Conservation (phyloP, 1,140 invertebrate genomes). For the Eumaeus atala region DNA sequence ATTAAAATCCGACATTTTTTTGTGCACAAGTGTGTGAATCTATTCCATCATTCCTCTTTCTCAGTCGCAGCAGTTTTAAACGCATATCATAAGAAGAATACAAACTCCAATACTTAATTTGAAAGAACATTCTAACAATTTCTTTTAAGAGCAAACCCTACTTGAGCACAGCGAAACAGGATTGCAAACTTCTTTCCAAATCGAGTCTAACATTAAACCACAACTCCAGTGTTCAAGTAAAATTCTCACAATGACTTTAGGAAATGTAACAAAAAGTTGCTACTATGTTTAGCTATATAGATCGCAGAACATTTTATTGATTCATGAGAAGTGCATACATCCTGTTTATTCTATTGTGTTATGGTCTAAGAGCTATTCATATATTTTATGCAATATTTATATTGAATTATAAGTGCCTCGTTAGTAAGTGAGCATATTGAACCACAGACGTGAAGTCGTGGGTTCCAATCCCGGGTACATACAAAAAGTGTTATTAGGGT, state of each 20-base stretch:
- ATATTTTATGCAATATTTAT: too few relatives aligned
- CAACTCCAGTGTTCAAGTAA: neutral
- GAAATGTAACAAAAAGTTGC: neutral
- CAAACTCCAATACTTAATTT: too few relatives aligned
- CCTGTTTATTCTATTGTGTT: neutral
- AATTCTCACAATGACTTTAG: neutral
- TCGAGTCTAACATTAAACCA: conserved; percentile 7
- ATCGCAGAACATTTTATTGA: neutral
- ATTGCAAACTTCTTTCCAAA: conserved; percentile 1
- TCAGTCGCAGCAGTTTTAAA: too few relatives aligned
- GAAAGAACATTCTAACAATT: neutral
- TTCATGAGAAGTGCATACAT: conserved; percentile 4
- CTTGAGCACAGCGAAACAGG: neutral
- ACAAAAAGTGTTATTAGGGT: too few relatives aligned
- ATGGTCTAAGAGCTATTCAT: neutral
- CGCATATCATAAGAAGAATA: too few relatives aligned
- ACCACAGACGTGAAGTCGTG: too few relatives aligned
- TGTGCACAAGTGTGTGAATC: too few relatives aligned
- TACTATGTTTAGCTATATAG: conserved; percentile 3
- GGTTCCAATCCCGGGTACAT: too few relatives aligned
- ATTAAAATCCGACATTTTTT: too few relatives aligned
- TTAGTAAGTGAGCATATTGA: too few relatives aligned
- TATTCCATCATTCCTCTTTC: too few relatives aligned
- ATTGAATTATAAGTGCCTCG: too few relatives aligned
- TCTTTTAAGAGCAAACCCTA: neutral